Percentiles rank a stretch among this genome's conserved stretches.
These are phyloP conservation scores for Folsomia candida DNA, from an alignment of 2,888 invertebrate genomes.

Conservation along the genomic window DNA sequence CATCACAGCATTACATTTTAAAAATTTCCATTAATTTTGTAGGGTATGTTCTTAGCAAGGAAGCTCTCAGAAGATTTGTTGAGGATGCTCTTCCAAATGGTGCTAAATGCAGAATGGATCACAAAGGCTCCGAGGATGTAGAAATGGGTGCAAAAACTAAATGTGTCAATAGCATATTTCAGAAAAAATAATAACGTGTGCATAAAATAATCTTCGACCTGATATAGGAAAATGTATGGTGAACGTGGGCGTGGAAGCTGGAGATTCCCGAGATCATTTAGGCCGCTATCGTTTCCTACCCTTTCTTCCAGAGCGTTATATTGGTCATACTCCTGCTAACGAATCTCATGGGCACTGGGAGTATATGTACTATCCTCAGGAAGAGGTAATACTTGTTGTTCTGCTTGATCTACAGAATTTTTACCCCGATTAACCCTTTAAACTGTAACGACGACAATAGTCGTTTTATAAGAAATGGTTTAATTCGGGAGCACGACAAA, in stretches of 20 bases:
- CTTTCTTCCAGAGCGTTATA: slow-evolving; percentile 86
- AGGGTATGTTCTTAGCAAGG: slow-evolving; percentile 88
- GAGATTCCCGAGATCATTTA: slow-evolving; percentile 79
- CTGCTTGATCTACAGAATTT: slow-evolving; percentile 34
- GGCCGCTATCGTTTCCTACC: slow-evolving; percentile 92
- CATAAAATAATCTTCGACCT: background rate
- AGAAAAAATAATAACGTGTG: background rate
- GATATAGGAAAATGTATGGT: slow-evolving; percentile 72
- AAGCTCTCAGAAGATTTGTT: slow-evolving; percentile 75
- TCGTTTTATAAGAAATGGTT: no score
- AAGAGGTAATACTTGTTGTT: no score
- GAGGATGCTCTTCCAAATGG: slow-evolving; percentile 69
- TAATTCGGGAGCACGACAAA: no score
- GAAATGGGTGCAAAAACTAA: slow-evolving; percentile 69
- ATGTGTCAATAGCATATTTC: background rate
- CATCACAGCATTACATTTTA: background rate
- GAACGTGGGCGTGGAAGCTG: slow-evolving; percentile 78
- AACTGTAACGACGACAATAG: no score
- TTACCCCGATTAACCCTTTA: no score
- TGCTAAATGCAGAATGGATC: slow-evolving; percentile 66
- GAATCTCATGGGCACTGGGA: slow-evolving; percentile 87
- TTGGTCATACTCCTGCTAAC: slow-evolving; percentile 80
- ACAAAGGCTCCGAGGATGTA: slow-evolving; percentile 82
- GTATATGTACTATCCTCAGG: slow-evolving; percentile 85
- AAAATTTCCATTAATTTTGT: slow-evolving; percentile 49